Percentiles rank a stretch among this genome's conserved stretches.
Evolutionary conservation across 2,888 invertebrate genomes (phyloP).

Genomic region (Chloroclysta siterata): DNA sequence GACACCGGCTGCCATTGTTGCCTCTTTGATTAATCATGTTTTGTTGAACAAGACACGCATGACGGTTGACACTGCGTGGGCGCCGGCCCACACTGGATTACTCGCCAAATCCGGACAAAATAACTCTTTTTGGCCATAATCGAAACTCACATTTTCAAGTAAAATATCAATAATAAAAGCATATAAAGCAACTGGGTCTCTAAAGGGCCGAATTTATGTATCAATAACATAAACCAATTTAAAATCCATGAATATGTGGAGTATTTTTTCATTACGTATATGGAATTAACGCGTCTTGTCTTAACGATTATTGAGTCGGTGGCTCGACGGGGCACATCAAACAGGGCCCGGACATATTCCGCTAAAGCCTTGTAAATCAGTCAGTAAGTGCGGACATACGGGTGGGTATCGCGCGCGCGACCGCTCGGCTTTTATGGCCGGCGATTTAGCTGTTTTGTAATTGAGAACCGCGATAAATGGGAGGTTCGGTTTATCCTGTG

Average conservation of each 20-base stretch:
- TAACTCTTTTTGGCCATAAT: slow-evolving; percentile 29
- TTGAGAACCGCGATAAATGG: slow-evolving; percentile 23
- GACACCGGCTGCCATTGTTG: slow-evolving; percentile 56
- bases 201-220: slow-evolving; percentile 33
- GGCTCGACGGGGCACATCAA: slow-evolving; percentile 59
- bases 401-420: slow-evolving; percentile 38
- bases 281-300: slow-evolving; percentile 71
- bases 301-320: slow-evolving; percentile 77
- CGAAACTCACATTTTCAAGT: slow-evolving; percentile 21
- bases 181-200: slow-evolving; percentile 28
- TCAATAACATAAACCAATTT: slow-evolving; percentile 57
- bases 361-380: slow-evolving; percentile 73
- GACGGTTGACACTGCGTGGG: slow-evolving; percentile 33
- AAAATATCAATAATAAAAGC: slow-evolving; percentile 30
- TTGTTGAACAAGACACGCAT: slow-evolving; percentile 40
- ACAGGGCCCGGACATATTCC: slow-evolving; percentile 59
- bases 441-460: slow-evolving; percentile 25
- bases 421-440: slow-evolving; percentile 30
- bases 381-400: slow-evolving; percentile 63
- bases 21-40: slow-evolving; percentile 60
- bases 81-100: slow-evolving; percentile 32
- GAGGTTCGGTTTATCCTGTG: slow-evolving; percentile 2
- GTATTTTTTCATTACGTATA: slow-evolving; percentile 52
- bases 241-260: slow-evolving; percentile 57
- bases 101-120: slow-evolving; percentile 36